phyloP scores from a whole-genome alignment of 2,888 invertebrate species.

The Trachelus stipa region DNA sequence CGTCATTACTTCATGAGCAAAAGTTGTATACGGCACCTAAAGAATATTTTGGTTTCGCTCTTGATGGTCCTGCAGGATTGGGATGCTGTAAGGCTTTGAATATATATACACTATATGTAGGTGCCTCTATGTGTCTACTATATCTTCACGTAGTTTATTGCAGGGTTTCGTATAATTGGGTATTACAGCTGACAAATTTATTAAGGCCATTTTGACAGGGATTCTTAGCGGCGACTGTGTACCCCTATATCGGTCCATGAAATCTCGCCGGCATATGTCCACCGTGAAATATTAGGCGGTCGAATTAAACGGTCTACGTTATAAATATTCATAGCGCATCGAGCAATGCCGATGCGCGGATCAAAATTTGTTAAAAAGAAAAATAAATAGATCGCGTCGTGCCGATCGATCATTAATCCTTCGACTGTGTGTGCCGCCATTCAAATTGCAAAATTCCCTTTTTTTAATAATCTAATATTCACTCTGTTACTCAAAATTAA shows the following conservation, averaged over 20 bases:
- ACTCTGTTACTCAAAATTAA: slow-evolving; percentile 41
- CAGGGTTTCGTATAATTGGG: not conserved
- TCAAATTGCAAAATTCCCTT: slow-evolving; percentile 3
- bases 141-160: not conserved
- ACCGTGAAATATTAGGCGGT: slow-evolving; percentile 33
- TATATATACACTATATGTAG: not conserved
- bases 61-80: not conserved
- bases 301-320: slow-evolving; percentile 22
- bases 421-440: slow-evolving; percentile 5
- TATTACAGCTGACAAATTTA: slow-evolving; percentile 38
- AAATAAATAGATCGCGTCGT: not conserved
- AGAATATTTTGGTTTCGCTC: not conserved
- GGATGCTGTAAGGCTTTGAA: not conserved
- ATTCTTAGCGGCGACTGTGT: slow-evolving; percentile 31
- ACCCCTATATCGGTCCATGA: slow-evolving; percentile 9
- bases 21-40: not conserved
- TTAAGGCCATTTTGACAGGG: slow-evolving; percentile 24
- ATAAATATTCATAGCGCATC: slow-evolving; percentile 60
- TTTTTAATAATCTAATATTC: slow-evolving; percentile 15
- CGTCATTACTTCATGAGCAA: not conserved
- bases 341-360: slow-evolving; percentile 24
- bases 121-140: not conserved
- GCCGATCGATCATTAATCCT: slow-evolving; percentile 13
- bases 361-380: slow-evolving; percentile 12
- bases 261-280: slow-evolving; percentile 17